A percentile compares a stretch with the other conserved stretches of the same genome.
These are phyloP conservation scores for Todiramphus saurophagus DNA, from an alignment of 2,113 vertebrate genomes.

Conservation along the genomic window DNA sequence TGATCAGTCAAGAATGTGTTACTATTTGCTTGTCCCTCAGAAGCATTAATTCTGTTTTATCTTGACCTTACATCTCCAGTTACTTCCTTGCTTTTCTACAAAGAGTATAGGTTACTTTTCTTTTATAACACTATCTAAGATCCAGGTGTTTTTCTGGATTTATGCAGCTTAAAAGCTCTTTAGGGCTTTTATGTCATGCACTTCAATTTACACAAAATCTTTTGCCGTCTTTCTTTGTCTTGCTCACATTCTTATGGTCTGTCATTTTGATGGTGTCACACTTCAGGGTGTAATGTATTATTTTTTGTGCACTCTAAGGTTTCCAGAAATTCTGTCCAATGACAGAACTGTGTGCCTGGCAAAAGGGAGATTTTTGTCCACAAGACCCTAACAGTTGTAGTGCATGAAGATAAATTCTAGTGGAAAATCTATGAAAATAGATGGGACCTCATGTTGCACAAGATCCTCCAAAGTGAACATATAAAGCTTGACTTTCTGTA, in stretches of 20 bases:
- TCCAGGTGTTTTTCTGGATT: neutral
- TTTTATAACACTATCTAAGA: neutral
- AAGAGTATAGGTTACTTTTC: neutral
- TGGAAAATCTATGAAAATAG: neutral
- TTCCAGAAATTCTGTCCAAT: neutral
- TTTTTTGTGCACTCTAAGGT: neutral
- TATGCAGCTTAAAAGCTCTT: neutral
- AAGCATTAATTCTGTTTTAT: neutral
- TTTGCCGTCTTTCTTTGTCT: neutral
- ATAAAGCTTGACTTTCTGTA: neutral
- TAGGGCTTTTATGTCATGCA: neutral
- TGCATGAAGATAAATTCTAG: neutral
- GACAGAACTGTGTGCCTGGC: neutral
- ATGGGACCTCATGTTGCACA: neutral
- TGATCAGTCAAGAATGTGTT: neutral
- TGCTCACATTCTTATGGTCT: neutral
- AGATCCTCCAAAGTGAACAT: neutral
- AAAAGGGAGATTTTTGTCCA: neutral
- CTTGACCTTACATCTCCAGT: neutral
- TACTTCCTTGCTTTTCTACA: neutral
- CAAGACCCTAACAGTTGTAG: fast-evolving
- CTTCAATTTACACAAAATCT: neutral
- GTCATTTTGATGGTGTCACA: neutral
- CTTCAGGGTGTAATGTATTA: neutral
- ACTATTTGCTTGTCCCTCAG: neutral